These are phyloP conservation scores for Cromileptes altivelis DNA, from an alignment of 2,113 vertebrate species.

Conservation along the genomic window DNA sequence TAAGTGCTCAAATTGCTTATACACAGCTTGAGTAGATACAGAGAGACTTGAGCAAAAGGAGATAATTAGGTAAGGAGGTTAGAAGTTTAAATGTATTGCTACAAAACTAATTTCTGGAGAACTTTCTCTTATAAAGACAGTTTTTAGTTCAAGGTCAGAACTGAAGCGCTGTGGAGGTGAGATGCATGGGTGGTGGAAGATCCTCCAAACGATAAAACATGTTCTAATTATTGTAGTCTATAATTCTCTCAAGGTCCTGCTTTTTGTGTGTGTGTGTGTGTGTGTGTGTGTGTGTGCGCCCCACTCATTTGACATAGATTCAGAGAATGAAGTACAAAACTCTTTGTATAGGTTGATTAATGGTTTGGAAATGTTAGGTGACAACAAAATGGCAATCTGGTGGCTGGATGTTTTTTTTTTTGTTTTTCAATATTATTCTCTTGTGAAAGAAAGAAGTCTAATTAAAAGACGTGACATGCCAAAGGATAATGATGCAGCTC, in stretches of 20 bases:
- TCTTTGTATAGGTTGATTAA: constrained; percentile 34
- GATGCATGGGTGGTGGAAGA: constrained; percentile 59
- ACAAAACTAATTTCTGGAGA: constrained; percentile 40
- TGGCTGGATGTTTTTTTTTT: neutral
- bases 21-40: constrained; percentile 9
- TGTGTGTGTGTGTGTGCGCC: constrained; percentile 30
- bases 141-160: constrained; percentile 83
- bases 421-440: neutral
- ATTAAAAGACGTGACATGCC: constrained; percentile 38
- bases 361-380: constrained; percentile 8
- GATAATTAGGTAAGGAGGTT: constrained; percentile 52
- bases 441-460: constrained; percentile 18
- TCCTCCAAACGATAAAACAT: constrained; percentile 71
- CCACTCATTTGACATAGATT: constrained; percentile 81
- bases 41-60: constrained; percentile 17
- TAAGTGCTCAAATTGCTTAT: neutral
- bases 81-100: constrained; percentile 55
- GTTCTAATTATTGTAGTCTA: constrained; percentile 82
- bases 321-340: constrained; percentile 59
- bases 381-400: neutral
- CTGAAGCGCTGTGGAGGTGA: constrained; percentile 58
- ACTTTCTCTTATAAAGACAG: constrained; percentile 41
- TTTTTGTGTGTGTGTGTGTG: neutral
- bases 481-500: constrained; percentile 21
- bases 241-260: constrained; percentile 77